Conservation (phyloP, 2,888 invertebrate species). For the Calliopum simillimum region DNA sequence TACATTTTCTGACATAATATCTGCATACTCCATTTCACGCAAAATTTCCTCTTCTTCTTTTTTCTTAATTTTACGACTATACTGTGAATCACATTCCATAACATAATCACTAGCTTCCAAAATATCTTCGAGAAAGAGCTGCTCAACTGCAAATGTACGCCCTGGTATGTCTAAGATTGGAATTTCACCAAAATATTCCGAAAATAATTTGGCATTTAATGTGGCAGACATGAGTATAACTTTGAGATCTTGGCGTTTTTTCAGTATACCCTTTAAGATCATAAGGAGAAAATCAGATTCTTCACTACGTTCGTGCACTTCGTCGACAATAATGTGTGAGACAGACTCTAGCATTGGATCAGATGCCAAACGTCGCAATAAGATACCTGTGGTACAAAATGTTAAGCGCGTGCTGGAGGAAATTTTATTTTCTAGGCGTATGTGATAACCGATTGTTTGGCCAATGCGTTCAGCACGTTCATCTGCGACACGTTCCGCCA, state of each 20-base stretch:
- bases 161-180: slow-evolving; percentile 87
- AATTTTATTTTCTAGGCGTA: slow-evolving; percentile 82
- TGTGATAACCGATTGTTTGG: slow-evolving; percentile 74
- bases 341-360: slow-evolving; percentile 81
- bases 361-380: slow-evolving; percentile 84
- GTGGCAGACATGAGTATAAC: slow-evolving; percentile 95
- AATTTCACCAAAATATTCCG: slow-evolving; percentile 81
- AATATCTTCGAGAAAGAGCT: slow-evolving; percentile 84
- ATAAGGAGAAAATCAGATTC: slow-evolving; percentile 91
- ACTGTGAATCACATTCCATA: slow-evolving; percentile 72
- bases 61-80: slow-evolving; percentile 72
- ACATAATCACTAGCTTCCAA: slow-evolving; percentile 75
- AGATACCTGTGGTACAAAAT: slow-evolving; percentile 94
- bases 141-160: slow-evolving; percentile 85
- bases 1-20: slow-evolving; percentile 70
- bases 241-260: slow-evolving; percentile 79
- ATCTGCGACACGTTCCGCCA: slow-evolving; percentile 90
- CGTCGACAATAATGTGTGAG: slow-evolving; percentile 89
- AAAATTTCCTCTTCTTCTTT: slow-evolving; percentile 73
- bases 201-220: slow-evolving; percentile 86
- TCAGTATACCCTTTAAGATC: slow-evolving; percentile 81
- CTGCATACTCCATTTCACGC: slow-evolving; percentile 75
- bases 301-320: slow-evolving; percentile 92
- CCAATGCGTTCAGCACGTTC: slow-evolving; percentile 81
- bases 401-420: slow-evolving; percentile 83